Base-by-base conservation (phyloP, 1,140 invertebrate genomes). In the Eciton burchellii region DNA sequence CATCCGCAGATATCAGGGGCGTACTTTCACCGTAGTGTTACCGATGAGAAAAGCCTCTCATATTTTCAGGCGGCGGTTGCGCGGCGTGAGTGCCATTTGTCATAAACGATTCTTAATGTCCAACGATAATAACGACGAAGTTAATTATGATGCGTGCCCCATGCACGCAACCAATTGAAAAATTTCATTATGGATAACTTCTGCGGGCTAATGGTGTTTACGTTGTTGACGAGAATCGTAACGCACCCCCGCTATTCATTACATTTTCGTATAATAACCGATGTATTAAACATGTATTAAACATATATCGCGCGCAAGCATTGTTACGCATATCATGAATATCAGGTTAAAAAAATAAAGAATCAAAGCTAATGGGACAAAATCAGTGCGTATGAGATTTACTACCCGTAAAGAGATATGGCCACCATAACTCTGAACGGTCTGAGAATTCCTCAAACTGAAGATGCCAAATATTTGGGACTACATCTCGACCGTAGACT, bases 61-160 rank as follows among this genome's bases (percentile, higher is more conserved):
- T 45, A 68, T 77, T 83, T 66, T 66, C 56, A 43, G n/a, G 26
- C 29, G 19, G 54, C 29, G 29, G 41, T 43, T 24, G 35, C 24
- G 19, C 29, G 29, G 49, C n/a, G 9, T 62, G 70, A 70, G 35
- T 74, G 29, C 26, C 76, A 16, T 0, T n/a, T 24, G 43, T 12
- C 62, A 45, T 14, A 43, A 73, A 59, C 59, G 35, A 47, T 41
- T 16, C 14, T 65, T 65, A 49, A 52, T 45, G 41, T 49, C 0
- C 3, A 4, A 5, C n/a, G 43, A 26, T 66, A 41, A 29, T 71
- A 45, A 63, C 47, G 19, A 60, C 74, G 12, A 43, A n/a, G 59
- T 41, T 62, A 84, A 84, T 84, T 76, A 35, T 35, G 60, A 59
- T 9, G 57, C 24, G 45, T n/a, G n/a, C 3, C 52, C 60, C n/a